A percentile compares a stretch with the other conserved stretches of the same genome.
phyloP scores from a whole-genome alignment of 2,888 invertebrate species.

The Sphaerophoria taeniata region DNA sequence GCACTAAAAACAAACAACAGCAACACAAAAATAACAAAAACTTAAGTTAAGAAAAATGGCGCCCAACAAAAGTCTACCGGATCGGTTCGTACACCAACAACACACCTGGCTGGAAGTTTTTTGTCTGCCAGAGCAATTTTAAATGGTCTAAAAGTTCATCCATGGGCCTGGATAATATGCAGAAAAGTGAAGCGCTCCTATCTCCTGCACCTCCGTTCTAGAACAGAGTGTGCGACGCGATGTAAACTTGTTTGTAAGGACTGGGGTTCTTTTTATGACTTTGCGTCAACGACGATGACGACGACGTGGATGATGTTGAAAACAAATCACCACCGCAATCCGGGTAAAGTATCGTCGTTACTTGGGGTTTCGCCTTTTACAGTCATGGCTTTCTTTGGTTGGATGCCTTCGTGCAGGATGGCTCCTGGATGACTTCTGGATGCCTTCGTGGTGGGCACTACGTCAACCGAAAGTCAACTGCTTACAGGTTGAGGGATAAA shows the following conservation, averaged over 20 bases:
- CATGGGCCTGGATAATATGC: conserved; percentile 66
- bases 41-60: conserved; percentile 42
- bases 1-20: background rate
- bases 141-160: conserved; percentile 70
- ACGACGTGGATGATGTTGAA: background rate
- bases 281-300: conserved; percentile 16
- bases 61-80: conserved; percentile 17
- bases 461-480: conserved; percentile 72
- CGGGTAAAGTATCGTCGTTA: conserved; percentile 8
- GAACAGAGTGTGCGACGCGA: background rate
- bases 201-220: background rate
- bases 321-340: conserved; percentile 64
- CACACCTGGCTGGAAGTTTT: conserved; percentile 62
- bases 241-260: conserved; percentile 4
- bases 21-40: too few relatives aligned
- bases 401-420: background rate
- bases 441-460: conserved; percentile 66
- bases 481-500: conserved; percentile 70
- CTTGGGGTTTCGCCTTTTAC: too few relatives aligned
- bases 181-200: conserved; percentile 44
- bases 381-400: conserved; percentile 10
- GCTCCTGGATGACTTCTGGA: background rate
- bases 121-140: conserved; percentile 39
- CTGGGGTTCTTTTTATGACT: conserved; percentile 53
- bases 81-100: conserved; percentile 1